phyloP scores from a whole-genome alignment of 2,888 invertebrate genomes.

The Elgonia sp. region DNA sequence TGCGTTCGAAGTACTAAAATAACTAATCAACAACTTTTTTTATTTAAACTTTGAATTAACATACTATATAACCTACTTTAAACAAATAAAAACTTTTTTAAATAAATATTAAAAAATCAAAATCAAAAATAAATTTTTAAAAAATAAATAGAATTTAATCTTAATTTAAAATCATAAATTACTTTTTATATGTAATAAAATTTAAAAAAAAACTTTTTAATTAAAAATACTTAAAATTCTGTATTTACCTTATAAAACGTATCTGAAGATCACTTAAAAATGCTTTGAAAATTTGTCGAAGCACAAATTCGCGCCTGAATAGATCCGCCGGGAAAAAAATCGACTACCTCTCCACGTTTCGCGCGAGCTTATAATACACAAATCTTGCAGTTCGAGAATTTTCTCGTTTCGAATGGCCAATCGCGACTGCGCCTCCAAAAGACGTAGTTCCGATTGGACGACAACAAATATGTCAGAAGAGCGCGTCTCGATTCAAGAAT shows the following conservation, averaged over 20 bases:
- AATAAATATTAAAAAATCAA: too few relatives aligned
- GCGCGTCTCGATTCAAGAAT: conserved; percentile 22
- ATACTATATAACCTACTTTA: too few relatives aligned
- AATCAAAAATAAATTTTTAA: too few relatives aligned
- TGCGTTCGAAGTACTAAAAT: background rate
- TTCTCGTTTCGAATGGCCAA: conserved; percentile 38
- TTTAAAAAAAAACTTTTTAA: too few relatives aligned
- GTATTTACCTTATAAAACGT: too few relatives aligned
- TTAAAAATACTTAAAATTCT: too few relatives aligned
- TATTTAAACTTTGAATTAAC: too few relatives aligned
- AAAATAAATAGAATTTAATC: too few relatives aligned
- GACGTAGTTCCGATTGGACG: conserved; percentile 26
- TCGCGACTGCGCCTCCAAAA: conserved; percentile 9
- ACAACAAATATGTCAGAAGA: conserved; percentile 7
- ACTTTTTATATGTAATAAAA: too few relatives aligned
- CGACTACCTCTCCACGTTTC: conserved; percentile 36
- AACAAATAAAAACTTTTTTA: too few relatives aligned
- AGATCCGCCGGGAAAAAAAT: conserved; percentile 14
- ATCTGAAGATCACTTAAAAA: too few relatives aligned
- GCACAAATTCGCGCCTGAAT: background rate
- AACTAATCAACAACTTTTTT: background rate
- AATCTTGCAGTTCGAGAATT: conserved; percentile 57
- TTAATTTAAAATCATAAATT: too few relatives aligned
- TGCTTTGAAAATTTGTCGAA: background rate
- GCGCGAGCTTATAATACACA: conserved; percentile 59